Evolutionary conservation across 2,888 invertebrate genomes (phyloP).

Genomic region (Dromius quadrimaculatus): DNA sequence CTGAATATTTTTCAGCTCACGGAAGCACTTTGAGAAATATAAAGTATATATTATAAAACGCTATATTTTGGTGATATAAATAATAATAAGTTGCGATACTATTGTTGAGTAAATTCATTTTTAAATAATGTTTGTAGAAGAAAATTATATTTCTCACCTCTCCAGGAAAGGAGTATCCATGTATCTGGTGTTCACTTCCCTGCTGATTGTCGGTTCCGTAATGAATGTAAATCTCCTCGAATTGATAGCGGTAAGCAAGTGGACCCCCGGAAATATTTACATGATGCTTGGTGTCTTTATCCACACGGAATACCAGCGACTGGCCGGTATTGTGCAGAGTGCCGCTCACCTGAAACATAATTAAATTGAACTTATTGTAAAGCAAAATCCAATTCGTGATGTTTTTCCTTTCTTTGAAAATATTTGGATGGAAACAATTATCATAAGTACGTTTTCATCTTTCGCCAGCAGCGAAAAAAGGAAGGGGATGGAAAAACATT

Average conservation of each 20-base stretch:
- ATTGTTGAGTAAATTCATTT: too few relatives aligned
- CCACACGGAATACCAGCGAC: constrained; percentile 90
- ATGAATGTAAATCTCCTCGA: constrained; percentile 96
- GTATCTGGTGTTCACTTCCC: constrained; percentile 97
- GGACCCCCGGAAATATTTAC: constrained; percentile 98
- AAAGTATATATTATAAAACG: too few relatives aligned
- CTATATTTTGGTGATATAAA: too few relatives aligned
- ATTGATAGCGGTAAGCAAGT: constrained; percentile 93
- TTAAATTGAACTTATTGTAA: too few relatives aligned
- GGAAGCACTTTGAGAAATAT: too few relatives aligned
- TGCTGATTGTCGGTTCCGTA: constrained; percentile 90
- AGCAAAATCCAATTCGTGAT: not conserved
- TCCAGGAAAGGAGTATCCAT: constrained; percentile 95
- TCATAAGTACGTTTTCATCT: not conserved
- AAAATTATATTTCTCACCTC: constrained; percentile 80
- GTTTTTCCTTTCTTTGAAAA: too few relatives aligned
- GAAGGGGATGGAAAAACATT: not conserved
- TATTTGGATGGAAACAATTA: too few relatives aligned
- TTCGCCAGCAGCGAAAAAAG: not conserved
- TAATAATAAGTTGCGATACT: too few relatives aligned
- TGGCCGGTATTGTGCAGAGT: constrained; percentile 94
- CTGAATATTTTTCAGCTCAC: too few relatives aligned
- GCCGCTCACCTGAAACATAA: constrained; percentile 81
- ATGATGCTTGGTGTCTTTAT: constrained; percentile 89
- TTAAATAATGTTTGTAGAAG: too few relatives aligned